phyloP scores from a whole-genome alignment of 2,888 invertebrate species.

The Osmoderma eremita region DNA sequence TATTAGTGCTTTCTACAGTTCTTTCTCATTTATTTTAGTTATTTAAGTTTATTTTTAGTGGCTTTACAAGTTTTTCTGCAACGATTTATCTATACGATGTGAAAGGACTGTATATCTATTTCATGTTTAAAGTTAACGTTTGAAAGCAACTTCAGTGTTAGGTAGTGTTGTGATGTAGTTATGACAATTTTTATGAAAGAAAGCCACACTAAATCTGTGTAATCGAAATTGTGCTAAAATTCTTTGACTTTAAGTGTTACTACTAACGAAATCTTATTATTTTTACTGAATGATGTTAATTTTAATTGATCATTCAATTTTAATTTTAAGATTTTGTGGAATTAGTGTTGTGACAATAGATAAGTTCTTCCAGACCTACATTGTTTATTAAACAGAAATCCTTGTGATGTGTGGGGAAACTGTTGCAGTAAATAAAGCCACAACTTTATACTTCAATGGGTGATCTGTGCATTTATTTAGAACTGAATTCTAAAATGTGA shows the following conservation, averaged over 20 bases:
- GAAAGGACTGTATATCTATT: constrained; percentile 50
- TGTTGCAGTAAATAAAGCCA: constrained; percentile 18
- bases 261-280: constrained; percentile 33
- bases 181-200: constrained; percentile 27
- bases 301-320: constrained; percentile 25
- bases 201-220: constrained; percentile 26
- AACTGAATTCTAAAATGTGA: constrained; percentile 14
- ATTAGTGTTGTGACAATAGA: constrained; percentile 48
- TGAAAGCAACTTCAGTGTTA: constrained; percentile 46
- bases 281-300: constrained; percentile 27
- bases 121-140: constrained; percentile 38
- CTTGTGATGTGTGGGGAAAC: constrained; percentile 38
- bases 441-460: constrained; percentile 19
- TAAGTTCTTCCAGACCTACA: constrained; percentile 48
- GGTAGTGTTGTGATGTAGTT: constrained; percentile 47
- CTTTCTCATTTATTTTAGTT: constrained; percentile 50
- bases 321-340: constrained; percentile 40
- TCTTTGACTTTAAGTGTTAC: constrained; percentile 31
- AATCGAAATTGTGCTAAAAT: constrained; percentile 33
- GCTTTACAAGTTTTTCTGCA: constrained; percentile 42
- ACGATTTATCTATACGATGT: constrained; percentile 47
- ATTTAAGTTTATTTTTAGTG: constrained; percentile 39
- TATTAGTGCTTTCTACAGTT: constrained; percentile 49
- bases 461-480: constrained; percentile 15
- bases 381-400: constrained; percentile 41